Conservation (phyloP, 2,797 vertebrate species). For the Pteropus rufus region DNA sequence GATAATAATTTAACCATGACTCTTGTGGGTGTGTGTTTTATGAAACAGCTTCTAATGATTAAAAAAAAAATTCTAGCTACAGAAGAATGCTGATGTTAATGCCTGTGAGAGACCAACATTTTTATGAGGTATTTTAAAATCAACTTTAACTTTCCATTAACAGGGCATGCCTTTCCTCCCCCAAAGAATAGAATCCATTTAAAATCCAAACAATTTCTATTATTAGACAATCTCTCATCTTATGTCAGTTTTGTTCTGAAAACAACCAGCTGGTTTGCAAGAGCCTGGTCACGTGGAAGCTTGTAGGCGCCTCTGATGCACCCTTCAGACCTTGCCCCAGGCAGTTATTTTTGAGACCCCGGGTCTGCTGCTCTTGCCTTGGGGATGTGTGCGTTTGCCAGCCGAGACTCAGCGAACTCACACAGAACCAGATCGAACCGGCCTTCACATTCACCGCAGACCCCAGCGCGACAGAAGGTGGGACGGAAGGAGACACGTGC, state of each 20-base stretch:
- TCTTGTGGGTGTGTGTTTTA: background rate
- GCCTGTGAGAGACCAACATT: background rate
- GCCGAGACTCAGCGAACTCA: rapidly evolving
- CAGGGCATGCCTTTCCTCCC: background rate
- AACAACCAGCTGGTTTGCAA: background rate
- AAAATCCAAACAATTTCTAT: background rate
- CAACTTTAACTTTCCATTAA: background rate
- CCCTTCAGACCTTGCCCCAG: too few relatives aligned
- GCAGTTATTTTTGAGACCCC: background rate
- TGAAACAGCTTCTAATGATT: background rate
- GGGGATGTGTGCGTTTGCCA: rapidly evolving
- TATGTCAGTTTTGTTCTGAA: background rate
- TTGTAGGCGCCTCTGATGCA: rapidly evolving
- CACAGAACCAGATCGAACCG: rapidly evolving
- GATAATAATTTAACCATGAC: too few relatives aligned
- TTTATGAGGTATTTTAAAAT: background rate
- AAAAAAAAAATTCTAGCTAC: background rate
- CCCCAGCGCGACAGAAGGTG: slow-evolving; percentile 35
- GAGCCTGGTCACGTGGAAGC: rapidly evolving
- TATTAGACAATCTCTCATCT: background rate
- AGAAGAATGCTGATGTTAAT: background rate
- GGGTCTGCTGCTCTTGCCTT: background rate
- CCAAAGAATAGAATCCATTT: background rate
- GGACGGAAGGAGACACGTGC: slow-evolving; percentile 76
- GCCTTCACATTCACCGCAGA: background rate